Evolutionary conservation across 2,797 vertebrate species (phyloP), one percentile per base, ranked within the genome.

Genomic region (Myotis daubentonii): DNA sequence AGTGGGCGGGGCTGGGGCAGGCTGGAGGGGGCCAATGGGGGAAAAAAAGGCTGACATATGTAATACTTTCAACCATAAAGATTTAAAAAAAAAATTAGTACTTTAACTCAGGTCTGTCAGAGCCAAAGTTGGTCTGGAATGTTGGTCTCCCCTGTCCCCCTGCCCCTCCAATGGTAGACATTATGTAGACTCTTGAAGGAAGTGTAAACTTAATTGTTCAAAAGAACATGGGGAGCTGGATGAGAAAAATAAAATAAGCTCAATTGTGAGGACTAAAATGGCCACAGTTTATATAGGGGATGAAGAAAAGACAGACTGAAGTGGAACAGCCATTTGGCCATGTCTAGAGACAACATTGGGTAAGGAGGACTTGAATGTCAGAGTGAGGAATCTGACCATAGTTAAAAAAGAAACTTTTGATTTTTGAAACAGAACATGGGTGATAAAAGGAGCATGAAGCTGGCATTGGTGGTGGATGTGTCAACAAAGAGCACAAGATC

Each of bases 141-240:
- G 30, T 57, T 60, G 36, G 9, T 62, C 15, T 41, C 7, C 23
- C 13, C 13, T 20, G 4, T 1, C 6, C 13, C 23, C 4, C 30
- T 11, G 0, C 15, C 2, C 1, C 11, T 3, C 15, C 3, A 60
- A 0, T 2, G 1, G 9, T 6, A 25, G 8, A n/a, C 22, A 57
- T 74, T 23, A 9, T 4, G 57, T 22, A 57, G 41, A 23, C 38
- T 19, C 23, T 70, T 9, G 9, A 44, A 82, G 28, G 10, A 53
- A 78, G 17, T 38, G 9, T 49, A 51, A 92, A 87, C 6, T 49
- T 65, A 5, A 36, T 82, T 86, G 11, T 55, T 60, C 10, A 9
- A n/a, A 82, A 86, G 25, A 10, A 55, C 33, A 1, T 5, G 65
- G 10, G 30, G 7, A 60, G 55, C 8, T 15, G 53, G 15, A 11